phyloP scores from a whole-genome alignment of 37 sponge, comb jelly and placozoan genomes.

The Axinella damicornis region DNA sequence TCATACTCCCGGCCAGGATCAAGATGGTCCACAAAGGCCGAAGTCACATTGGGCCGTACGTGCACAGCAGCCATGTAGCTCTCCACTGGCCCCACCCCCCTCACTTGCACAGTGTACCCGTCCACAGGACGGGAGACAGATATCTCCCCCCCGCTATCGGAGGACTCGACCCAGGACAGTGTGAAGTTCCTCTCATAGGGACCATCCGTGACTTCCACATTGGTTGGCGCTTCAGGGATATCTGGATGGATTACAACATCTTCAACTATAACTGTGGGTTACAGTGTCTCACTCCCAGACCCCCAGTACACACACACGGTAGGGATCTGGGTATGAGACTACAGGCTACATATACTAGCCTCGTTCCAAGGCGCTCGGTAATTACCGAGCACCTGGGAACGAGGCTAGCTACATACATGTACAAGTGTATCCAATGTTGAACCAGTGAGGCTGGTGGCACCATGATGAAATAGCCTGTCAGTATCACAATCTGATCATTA shows the following conservation, averaged over 20 bases:
- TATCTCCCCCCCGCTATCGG: background rate
- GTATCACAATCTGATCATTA: too few species aligned
- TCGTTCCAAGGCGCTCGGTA: too few species aligned
- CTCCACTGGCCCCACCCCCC: background rate
- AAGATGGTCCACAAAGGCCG: conserved; percentile 9
- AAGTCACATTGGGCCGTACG: background rate
- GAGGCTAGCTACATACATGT: too few species aligned
- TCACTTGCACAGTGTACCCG: conserved; percentile 18
- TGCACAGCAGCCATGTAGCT: background rate
- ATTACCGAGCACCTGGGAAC: too few species aligned
- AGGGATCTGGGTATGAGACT: too few species aligned
- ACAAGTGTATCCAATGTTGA: too few species aligned
- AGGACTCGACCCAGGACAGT: conserved; percentile 31
- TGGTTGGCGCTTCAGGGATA: conserved; percentile 5
- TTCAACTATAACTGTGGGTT: background rate
- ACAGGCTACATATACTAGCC: too few species aligned
- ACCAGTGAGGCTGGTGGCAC: too few species aligned
- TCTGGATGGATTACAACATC: background rate
- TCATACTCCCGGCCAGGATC: conserved; percentile 36
- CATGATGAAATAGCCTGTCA: too few species aligned
- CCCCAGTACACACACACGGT: too few species aligned
- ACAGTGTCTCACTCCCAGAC: too few species aligned
- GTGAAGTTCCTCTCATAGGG: background rate
- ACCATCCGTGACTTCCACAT: background rate
- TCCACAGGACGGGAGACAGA: conserved; percentile 1